Evolutionary conservation across 2,113 vertebrate genomes (phyloP), one percentile per base, ranked within the genome.

Genomic region (Oreotrochilus melanogaster): DNA sequence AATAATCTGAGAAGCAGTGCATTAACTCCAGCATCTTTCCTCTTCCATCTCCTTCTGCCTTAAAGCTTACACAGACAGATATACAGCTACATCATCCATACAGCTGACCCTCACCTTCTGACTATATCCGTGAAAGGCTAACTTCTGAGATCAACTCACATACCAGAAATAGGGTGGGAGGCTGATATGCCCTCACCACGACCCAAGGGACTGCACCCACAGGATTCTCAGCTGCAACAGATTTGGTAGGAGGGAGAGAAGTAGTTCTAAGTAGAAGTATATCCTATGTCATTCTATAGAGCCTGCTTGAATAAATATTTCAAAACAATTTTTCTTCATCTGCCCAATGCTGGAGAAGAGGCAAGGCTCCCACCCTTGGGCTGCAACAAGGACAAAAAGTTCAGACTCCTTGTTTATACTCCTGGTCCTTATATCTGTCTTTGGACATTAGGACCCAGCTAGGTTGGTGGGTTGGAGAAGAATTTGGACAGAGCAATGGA

Each of bases 151-250:
- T 73, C 54, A 73, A 14, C 39, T 78, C 48, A 64, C 23, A 28
- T 14, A 14, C 22, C 54, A 60, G 18, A 70, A 67, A 72, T 12
- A 37, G 5, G 2, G n/a, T 6, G 7, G 18, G 9, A 76, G 60
- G 67, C 9, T 22, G 11, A 78, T 21, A 64, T 35, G 9, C 18
- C 11, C 15, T 69, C 43, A 79, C 9, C 2, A 64, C 6, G 7
- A 15, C 18, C 4, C 25, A 72, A 76, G n/a, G 4, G 37, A 23
- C 47, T 28, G 56, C 1, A 3, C 1, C 0, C 24, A 86, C 3
- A 14, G 22, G 17, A 71, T 45, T 62, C 18, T 74, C 16, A 19
- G 22, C 28, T 58, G 25, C 28, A 74, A 35, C 0, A 0, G 6
- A 73, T 58, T 33, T 18, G 31, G 16, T 7, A 28, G 28, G 13